Evolutionary conservation across 53 echinoderm and acorn worm genomes (phyloP), one percentile per base, ranked within the genome.

Genomic region (Patiria pectinifera): DNA sequence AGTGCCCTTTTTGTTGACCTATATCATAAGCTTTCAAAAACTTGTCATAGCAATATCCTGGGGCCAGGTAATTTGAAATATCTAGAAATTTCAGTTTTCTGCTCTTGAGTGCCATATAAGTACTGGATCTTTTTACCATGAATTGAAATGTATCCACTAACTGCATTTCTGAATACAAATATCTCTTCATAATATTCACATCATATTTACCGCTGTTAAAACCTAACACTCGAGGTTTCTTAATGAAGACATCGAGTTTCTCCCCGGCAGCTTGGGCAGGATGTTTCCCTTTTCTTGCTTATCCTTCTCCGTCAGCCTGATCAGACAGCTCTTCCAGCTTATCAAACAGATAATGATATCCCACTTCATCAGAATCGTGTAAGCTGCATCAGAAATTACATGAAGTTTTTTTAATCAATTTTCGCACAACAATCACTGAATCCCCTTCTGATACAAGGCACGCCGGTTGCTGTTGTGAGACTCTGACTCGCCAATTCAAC

Each of bases 121-220:
- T 24, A 61, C 66, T 11, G 1, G 44, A 26, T 10, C 77, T 25
- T 23, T 78, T 89, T 2, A 89, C 59, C 3, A 78, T 78, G 49
- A 76, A 76, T 21, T 79, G 19, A 4, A 79, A 18, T 12, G 23
- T 9, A 16, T 89, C 89, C 4, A 26, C 18, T 5, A 11, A 14
- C 2, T 82, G 75, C 16, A 85, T 75, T 12, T 14, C 84, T 1
- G 72, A 12, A 61, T 92, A 92, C 10, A 91, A 13, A 23, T 74
- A 70, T 13, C 21, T 11, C 46, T 75, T 92, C 2, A 92, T 84
- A n/a, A 84, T 18, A 16, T 84, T 92, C 7, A 84, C 18, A 85
- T 92, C 92, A 59, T 84, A 87, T 45, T 63, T 80, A 4, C 90
- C 90, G 4, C 5, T 13, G n/a, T 89, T 88, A 25, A 88, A 91